Evolutionary conservation across 2,113 vertebrate genomes (phyloP).

Genomic region (Malurus melanocephalus): DNA sequence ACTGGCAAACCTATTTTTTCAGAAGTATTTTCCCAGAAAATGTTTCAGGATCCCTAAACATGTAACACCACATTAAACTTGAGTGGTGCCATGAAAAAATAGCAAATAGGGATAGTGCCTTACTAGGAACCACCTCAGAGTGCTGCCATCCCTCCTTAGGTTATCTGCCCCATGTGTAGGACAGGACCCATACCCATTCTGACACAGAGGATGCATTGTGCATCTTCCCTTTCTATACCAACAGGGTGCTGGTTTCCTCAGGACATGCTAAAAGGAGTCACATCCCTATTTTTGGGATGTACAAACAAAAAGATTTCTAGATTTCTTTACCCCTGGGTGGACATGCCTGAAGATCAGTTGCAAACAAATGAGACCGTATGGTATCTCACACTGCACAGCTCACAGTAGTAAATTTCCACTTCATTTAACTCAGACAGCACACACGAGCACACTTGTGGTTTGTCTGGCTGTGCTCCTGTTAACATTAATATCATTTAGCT

Average conservation of each 20-base stretch:
- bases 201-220: background rate
- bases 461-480: background rate
- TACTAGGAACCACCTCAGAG: background rate
- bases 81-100: background rate
- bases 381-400: background rate
- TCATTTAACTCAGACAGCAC: background rate
- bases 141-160: background rate
- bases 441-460: background rate
- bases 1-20: background rate
- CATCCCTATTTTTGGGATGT: background rate
- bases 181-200: background rate
- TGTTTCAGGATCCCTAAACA: background rate
- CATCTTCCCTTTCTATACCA: background rate
- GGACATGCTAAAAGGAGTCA: background rate
- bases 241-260: background rate
- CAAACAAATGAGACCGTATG: rapidly evolving
- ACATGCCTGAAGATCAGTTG: background rate
- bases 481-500: background rate
- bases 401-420: background rate
- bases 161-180: background rate
- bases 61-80: background rate
- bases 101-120: background rate
- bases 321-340: background rate
- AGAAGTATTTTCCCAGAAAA: background rate
- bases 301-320: background rate